A percentile compares a stretch with the other conserved stretches of the same genome.
Evolutionary conservation across 1,140 invertebrate genomes (phyloP).

Genomic region (Drosophila guanche): DNA sequence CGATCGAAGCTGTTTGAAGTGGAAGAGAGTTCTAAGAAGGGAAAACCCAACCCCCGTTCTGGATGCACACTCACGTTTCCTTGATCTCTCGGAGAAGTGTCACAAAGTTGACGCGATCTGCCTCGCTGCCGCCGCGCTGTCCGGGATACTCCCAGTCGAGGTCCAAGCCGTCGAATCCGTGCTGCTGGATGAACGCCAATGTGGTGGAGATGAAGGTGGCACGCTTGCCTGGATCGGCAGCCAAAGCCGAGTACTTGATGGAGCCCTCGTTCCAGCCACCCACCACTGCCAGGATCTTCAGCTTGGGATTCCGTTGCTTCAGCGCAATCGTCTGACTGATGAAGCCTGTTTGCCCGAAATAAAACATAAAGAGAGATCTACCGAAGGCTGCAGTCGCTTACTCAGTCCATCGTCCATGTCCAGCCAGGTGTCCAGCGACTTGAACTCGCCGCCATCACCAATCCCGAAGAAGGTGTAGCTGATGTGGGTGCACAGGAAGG

Average conservation of each 20-base stretch:
- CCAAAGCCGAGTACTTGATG: slow-evolving; percentile 86
- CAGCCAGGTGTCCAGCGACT: slow-evolving; percentile 86
- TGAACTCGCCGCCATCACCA: slow-evolving; percentile 75
- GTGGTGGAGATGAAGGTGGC: slow-evolving; percentile 84
- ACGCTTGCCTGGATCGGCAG: slow-evolving; percentile 78
- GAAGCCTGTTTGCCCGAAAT: slow-evolving; percentile 18
- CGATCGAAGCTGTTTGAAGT: slow-evolving; percentile 70
- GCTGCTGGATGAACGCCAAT: slow-evolving; percentile 84
- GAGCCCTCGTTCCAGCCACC: slow-evolving; percentile 91
- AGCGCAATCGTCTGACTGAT: slow-evolving; percentile 69
- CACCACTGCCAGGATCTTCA: slow-evolving; percentile 89
- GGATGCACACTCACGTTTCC: slow-evolving; percentile 74
- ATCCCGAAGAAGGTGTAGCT: slow-evolving; percentile 89
- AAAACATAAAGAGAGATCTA: not conserved
- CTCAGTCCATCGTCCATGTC: slow-evolving; percentile 85
- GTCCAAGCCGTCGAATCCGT: slow-evolving; percentile 88
- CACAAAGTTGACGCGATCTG: slow-evolving; percentile 84
- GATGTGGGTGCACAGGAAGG: slow-evolving; percentile 88
- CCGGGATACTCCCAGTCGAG: slow-evolving; percentile 88
- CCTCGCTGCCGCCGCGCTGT: slow-evolving; percentile 84
- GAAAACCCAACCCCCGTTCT: not conserved
- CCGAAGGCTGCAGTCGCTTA: not conserved
- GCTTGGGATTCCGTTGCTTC: slow-evolving; percentile 85
- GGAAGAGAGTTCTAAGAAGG: slow-evolving; percentile 58
- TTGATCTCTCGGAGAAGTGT: slow-evolving; percentile 85